Conservation (phyloP, 1,140 invertebrate genomes). For the Catajapyx aquilonaris region DNA sequence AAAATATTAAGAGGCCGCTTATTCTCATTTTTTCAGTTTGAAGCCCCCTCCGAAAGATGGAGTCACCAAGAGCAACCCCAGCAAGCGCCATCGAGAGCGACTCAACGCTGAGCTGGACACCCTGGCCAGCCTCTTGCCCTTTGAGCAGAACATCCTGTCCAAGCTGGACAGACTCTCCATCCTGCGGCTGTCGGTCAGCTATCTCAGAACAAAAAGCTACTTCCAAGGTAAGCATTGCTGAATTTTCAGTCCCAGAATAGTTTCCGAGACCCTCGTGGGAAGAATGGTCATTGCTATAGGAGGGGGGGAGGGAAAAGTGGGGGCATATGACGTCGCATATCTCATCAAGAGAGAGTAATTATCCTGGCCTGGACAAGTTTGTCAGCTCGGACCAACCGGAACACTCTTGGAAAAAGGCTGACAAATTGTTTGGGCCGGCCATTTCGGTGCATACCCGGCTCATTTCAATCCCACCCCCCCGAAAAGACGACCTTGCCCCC, state of each 20-base stretch:
- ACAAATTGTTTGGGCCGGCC: too few relatives aligned
- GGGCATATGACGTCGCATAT: too few relatives aligned
- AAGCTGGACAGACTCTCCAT: slow-evolving; percentile 97
- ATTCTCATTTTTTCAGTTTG: slow-evolving; percentile 57
- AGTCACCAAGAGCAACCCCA: slow-evolving; percentile 95
- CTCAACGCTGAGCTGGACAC: slow-evolving; percentile 96
- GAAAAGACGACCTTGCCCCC: too few relatives aligned
- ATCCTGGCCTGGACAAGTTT: too few relatives aligned
- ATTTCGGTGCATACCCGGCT: too few relatives aligned
- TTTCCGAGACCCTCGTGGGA: neutral
- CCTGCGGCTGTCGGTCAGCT: slow-evolving; percentile 88
- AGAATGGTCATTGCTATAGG: too few relatives aligned
- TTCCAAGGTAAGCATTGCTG: slow-evolving; percentile 70
- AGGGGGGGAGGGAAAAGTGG: too few relatives aligned
- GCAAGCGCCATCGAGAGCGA: slow-evolving; percentile 89
- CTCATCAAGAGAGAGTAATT: too few relatives aligned
- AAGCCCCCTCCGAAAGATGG: slow-evolving; percentile 89
- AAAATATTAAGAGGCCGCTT: too few relatives aligned
- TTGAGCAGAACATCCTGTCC: slow-evolving; percentile 93
- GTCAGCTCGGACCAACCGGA: too few relatives aligned
- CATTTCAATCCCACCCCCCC: too few relatives aligned
- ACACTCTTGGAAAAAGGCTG: too few relatives aligned
- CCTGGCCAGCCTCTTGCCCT: slow-evolving; percentile 88
- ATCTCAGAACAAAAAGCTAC: slow-evolving; percentile 94
- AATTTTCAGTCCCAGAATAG: neutral